Conservation (phyloP, 1,140 invertebrate genomes). For the Diabrotica virgifera region DNA sequence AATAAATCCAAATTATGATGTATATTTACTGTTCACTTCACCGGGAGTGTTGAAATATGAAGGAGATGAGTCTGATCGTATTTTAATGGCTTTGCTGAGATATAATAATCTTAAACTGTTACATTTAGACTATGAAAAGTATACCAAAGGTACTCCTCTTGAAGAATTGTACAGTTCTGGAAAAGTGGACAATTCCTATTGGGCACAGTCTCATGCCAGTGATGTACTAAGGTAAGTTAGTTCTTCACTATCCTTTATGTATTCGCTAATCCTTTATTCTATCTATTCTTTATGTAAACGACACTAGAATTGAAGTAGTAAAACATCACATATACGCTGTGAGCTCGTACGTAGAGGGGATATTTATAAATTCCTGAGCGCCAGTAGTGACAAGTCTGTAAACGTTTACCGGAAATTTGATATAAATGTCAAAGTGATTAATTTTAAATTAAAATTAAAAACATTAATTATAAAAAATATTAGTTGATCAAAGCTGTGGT, state of each 20-base stretch:
- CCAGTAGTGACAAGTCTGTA: too few species aligned
- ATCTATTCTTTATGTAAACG: neutral
- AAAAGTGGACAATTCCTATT: conserved; percentile 55
- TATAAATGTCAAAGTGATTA: too few species aligned
- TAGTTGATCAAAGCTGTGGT: too few species aligned
- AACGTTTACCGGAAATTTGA: too few species aligned
- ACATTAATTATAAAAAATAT: too few species aligned
- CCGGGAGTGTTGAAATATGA: conserved; percentile 47
- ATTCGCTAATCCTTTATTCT: neutral
- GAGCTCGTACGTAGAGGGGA: too few species aligned
- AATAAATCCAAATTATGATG: conserved; percentile 56
- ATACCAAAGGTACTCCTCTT: conserved; percentile 59
- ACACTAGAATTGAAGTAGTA: neutral
- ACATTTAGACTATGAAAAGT: conserved; percentile 56
- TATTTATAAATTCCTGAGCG: too few species aligned
- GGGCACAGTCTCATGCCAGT: conserved; percentile 59
- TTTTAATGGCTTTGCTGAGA: conserved; percentile 49
- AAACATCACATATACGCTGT: too few species aligned
- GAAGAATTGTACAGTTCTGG: conserved; percentile 58
- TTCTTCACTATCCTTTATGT: too few species aligned
- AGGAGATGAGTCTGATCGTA: conserved; percentile 41
- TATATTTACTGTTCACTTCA: conserved; percentile 58
- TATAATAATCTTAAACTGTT: conserved; percentile 61
- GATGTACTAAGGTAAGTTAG: conserved; percentile 56
- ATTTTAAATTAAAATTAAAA: too few species aligned